These are phyloP conservation scores for Brenthis hecate DNA, from an alignment of 2,888 invertebrate species.

Conservation along the genomic window DNA sequence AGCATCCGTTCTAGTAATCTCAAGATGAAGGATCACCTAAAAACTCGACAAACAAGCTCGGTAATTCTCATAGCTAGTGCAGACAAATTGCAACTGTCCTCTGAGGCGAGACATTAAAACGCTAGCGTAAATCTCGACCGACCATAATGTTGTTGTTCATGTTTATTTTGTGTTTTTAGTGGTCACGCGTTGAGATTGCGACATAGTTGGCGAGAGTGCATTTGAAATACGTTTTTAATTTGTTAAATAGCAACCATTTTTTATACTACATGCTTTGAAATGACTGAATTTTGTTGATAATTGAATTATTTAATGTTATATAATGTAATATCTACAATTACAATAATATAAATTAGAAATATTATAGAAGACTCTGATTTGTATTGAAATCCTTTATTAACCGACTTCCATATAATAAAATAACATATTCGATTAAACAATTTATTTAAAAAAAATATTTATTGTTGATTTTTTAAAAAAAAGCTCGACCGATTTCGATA, in stretches of 20 bases:
- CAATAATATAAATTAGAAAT: too few relatives aligned
- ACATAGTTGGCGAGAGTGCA: constrained; percentile 5
- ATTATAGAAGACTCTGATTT: too few relatives aligned
- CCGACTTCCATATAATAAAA: too few relatives aligned
- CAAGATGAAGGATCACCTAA: constrained; percentile 31
- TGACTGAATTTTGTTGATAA: too few relatives aligned
- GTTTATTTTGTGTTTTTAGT: constrained; percentile 23
- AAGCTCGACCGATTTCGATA: too few relatives aligned
- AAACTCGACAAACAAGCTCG: constrained; percentile 47
- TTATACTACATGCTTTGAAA: too few relatives aligned
- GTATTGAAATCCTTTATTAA: too few relatives aligned
- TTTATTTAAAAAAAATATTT: too few relatives aligned
- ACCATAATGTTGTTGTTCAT: constrained; percentile 19
- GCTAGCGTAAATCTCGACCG: constrained; percentile 28
- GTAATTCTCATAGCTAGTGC: constrained; percentile 52
- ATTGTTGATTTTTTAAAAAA: too few relatives aligned
- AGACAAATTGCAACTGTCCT: constrained; percentile 45
- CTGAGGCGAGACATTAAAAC: constrained; percentile 29
- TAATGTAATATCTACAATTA: too few relatives aligned
- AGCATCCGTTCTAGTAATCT: constrained; percentile 5
- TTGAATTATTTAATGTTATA: too few relatives aligned
- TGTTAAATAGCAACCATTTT: neutral
- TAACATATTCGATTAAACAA: too few relatives aligned
- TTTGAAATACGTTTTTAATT: neutral
- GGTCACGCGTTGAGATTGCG: constrained; percentile 22